These are phyloP conservation scores for Drosophila buzzatii DNA, from an alignment of 2,888 invertebrate genomes.

Conservation along the genomic window DNA sequence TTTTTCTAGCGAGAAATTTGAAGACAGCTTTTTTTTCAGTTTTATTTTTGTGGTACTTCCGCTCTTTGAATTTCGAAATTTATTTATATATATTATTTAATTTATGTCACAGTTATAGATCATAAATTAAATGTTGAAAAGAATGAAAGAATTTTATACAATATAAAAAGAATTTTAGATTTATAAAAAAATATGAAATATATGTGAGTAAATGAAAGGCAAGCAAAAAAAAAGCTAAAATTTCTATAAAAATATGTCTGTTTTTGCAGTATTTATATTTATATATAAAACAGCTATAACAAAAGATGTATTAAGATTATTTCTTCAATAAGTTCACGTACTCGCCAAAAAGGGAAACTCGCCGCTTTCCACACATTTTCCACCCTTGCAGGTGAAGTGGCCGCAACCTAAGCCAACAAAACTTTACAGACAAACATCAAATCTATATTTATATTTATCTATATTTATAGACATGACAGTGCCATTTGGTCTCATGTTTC, in stretches of 20 bases:
- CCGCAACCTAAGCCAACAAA: constrained; percentile 5
- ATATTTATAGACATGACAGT: constrained; percentile 1
- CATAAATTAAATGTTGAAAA: neutral
- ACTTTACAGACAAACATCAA: neutral
- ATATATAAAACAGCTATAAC: too few species aligned
- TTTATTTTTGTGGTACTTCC: neutral
- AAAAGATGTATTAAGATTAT: neutral
- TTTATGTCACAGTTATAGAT: neutral
- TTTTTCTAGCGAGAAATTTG: neutral
- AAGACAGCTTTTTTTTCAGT: neutral
- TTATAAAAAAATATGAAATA: too few species aligned
- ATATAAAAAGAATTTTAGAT: too few species aligned
- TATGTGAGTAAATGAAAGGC: too few species aligned
- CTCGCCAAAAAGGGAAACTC: neutral
- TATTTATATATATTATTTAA: neutral
- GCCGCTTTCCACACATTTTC: neutral
- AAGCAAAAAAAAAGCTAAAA: too few species aligned
- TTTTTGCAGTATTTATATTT: too few species aligned
- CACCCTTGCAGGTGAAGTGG: neutral
- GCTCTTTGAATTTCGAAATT: neutral
- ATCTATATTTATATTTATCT: neutral
- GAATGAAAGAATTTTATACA: too few species aligned
- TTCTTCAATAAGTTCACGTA: neutral
- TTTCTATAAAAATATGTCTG: too few species aligned
- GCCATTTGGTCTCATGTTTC: neutral